Conservation (phyloP, 2,797 vertebrate genomes). For the Odontamblyopus lacepedii region DNA sequence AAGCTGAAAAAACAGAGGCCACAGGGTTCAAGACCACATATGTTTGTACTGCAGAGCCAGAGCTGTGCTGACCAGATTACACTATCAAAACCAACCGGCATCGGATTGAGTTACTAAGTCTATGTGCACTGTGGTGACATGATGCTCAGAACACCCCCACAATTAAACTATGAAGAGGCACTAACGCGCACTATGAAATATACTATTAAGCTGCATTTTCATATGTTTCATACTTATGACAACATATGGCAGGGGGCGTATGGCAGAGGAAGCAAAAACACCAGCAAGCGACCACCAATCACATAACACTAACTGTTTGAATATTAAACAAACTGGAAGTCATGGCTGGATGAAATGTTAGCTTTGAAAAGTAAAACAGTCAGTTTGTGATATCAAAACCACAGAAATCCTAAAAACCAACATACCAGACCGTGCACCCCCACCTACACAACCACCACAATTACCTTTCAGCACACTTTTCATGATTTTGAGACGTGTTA, state of each 20-base stretch:
- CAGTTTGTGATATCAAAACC: not conserved
- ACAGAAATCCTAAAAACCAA: too few relatives aligned
- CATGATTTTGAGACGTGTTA: not conserved
- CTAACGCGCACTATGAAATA: not conserved
- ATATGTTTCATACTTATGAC: not conserved
- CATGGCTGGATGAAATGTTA: not conserved
- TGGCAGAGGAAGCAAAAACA: not conserved
- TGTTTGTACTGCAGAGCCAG: conserved; percentile 6
- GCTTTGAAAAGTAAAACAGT: not conserved
- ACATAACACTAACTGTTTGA: not conserved
- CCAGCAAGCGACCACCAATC: not conserved
- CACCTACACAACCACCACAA: too few relatives aligned
- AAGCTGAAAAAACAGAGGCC: conserved; percentile 23
- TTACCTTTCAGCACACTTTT: not conserved
- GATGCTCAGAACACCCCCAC: not conserved
- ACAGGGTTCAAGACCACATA: conserved; percentile 14
- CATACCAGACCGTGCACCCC: not conserved
- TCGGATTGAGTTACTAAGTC: not conserved
- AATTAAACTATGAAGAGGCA: not conserved
- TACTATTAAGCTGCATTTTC: not conserved
- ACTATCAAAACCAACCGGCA: conserved; percentile 4
- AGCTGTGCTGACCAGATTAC: conserved; percentile 9
- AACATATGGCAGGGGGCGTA: not conserved
- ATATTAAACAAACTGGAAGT: too few relatives aligned
- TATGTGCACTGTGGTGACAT: not conserved